Conservation (phyloP, 2,113 vertebrate genomes). For the Cyphomyrus discorhynchus region DNA sequence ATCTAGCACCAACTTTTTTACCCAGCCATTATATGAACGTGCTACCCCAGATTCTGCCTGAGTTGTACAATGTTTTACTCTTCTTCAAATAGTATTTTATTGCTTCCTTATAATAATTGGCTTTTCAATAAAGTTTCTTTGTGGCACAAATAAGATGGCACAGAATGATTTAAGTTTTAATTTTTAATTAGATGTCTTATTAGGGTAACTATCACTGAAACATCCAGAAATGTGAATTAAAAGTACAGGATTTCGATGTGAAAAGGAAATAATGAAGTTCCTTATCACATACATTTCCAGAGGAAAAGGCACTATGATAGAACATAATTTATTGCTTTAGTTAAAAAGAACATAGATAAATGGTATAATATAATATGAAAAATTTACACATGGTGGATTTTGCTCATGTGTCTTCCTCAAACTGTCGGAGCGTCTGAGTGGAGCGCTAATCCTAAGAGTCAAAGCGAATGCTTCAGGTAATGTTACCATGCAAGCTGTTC, state of each 20-base stretch:
- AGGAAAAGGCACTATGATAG: not conserved
- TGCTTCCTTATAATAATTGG: not conserved
- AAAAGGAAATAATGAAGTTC: not conserved
- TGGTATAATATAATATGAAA: not conserved
- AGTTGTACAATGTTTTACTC: not conserved
- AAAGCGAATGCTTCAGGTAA: not conserved
- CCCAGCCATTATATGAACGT: not conserved
- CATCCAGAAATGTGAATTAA: slow-evolving; percentile 4
- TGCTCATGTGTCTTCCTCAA: not conserved
- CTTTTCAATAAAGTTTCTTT: not conserved
- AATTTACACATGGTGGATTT: not conserved
- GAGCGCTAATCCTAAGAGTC: not conserved
- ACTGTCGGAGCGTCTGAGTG: not conserved
- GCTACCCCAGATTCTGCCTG: not conserved
- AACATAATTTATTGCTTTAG: slow-evolving; percentile 3
- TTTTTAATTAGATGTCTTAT: slow-evolving; percentile 12
- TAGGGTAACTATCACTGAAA: not conserved
- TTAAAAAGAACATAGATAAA: not conserved
- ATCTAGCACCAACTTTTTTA: not conserved
- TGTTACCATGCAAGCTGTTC: not conserved
- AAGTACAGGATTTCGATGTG: not conserved
- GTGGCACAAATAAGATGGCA: not conserved
- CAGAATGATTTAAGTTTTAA: slow-evolving; percentile 6
- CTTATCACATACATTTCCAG: not conserved
- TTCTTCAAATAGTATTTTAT: not conserved